Conservation (phyloP, 2,888 invertebrate genomes). For the Amblyjoppa proteus region DNA sequence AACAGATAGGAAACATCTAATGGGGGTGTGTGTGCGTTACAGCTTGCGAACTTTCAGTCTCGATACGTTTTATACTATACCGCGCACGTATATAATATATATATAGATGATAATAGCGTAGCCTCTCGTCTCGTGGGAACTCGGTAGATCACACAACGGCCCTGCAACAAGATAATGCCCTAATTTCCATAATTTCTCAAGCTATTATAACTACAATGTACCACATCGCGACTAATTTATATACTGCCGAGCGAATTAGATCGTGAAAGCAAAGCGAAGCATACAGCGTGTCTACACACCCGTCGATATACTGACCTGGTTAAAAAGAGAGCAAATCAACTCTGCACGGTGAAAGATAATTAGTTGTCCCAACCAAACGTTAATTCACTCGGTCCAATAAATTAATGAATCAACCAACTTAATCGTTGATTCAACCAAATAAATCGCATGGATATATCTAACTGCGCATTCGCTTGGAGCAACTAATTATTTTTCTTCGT, state of each 20-base stretch:
- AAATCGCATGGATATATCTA: neutral
- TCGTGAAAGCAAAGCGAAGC: constrained; percentile 4
- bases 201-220: constrained; percentile 54
- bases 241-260: neutral
- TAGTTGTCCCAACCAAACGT: neutral
- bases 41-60: constrained; percentile 60
- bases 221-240: neutral
- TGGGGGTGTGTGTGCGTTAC: constrained; percentile 9
- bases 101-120: neutral
- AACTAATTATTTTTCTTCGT: neutral
- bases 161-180: constrained; percentile 33
- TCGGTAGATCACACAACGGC: constrained; percentile 47
- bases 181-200: constrained; percentile 61
- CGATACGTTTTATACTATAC: constrained; percentile 53
- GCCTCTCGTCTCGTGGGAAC: constrained; percentile 48
- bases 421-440: neutral
- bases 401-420: neutral
- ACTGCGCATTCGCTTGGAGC: neutral
- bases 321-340: neutral
- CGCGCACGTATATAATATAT: constrained; percentile 21
- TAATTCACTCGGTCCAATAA: neutral
- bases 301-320: constrained; percentile 47
- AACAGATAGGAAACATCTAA: constrained; percentile 36
- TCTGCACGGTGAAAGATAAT: neutral
- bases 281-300: neutral